Percentiles rank a stretch among this genome's conserved stretches.
Evolutionary conservation across 2,797 vertebrate species (phyloP).

Genomic region (Mergus octosetaceus): DNA sequence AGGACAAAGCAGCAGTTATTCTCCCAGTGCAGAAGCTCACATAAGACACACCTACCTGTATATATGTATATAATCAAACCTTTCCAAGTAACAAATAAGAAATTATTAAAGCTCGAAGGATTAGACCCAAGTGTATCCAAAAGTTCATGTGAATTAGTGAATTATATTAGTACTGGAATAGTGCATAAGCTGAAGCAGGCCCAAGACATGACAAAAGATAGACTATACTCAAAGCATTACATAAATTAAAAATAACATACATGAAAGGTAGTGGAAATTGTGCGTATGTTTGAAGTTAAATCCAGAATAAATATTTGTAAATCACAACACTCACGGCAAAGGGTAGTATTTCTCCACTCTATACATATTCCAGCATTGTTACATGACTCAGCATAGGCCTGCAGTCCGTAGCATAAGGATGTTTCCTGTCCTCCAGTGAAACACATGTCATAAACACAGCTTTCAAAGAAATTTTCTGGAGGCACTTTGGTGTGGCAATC

Average conservation of each 20-base stretch:
- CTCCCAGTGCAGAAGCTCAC: background rate
- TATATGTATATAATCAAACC: background rate
- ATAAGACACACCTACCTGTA: background rate
- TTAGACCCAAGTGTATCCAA: background rate
- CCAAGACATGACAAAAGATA: background rate
- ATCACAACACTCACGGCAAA: slow-evolving; percentile 80
- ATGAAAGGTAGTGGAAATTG: background rate
- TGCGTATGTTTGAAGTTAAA: background rate
- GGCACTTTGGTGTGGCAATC: slow-evolving; percentile 81
- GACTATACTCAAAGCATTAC: background rate
- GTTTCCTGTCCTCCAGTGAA: slow-evolving; percentile 81
- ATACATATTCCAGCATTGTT: slow-evolving; percentile 80
- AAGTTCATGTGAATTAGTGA: background rate
- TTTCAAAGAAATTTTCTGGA: slow-evolving; percentile 82
- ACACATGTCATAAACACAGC: slow-evolving; percentile 88
- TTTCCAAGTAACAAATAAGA: background rate
- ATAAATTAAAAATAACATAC: background rate
- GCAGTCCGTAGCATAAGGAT: slow-evolving; percentile 86
- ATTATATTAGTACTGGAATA: background rate
- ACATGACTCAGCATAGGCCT: slow-evolving; percentile 88
- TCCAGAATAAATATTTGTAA: background rate
- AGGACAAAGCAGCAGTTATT: background rate
- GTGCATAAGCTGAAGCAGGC: background rate
- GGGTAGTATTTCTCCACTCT: slow-evolving; percentile 85
- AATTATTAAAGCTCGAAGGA: background rate